Evolutionary conservation across 2,888 invertebrate species (phyloP), one percentile per base, ranked within the genome.

Genomic region (Polydrusus tereticollis): DNA sequence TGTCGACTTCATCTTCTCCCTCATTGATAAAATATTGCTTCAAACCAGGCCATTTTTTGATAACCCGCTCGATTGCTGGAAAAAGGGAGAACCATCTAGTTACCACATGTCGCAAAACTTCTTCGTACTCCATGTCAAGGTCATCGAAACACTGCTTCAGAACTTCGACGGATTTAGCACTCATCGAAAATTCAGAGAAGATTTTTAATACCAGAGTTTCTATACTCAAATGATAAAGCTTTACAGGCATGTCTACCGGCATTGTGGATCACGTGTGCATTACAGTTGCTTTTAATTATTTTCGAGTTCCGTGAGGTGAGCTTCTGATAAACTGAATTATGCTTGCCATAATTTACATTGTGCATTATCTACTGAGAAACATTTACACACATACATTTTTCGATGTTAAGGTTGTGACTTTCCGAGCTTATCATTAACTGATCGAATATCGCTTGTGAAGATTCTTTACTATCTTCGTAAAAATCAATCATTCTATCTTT

Each of bases 131-230:
- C 2, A 73, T 43, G 29, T 69, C 62, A 3, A 60, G 8, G 41
- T 64, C 64, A 8, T 52, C 73, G 52, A 60, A 74, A 38, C 55
- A 74, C 16, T 65, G 36, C 55, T 79, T 76, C 18, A 80, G 67
- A 69, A 73, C 65, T 59, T 67, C 60, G 4, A 57, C 50, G 38
- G 67, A 74, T 68, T 77, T 76, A 7, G 77, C 64, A 50, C 71
- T 72, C 47, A 75, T 77, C 20, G 76, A 77, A 73, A 63, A 69
- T 47, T 78, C 77, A 26, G 74, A 76, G 75, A 67, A 77, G 45
- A 79, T 71, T 74, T 79, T 80, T 12, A 76, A 63, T 41, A 77
- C 58, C 26, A 80, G 69, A 69, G 74, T 79, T 78, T 79, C 78
- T 16, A 80, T 76, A 68, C n/a, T 79, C 78, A 36, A 66, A 75